Percentiles rank a stretch among this genome's conserved stretches.
These are phyloP conservation scores for Latrodectus elegans DNA, from an alignment of 2,888 invertebrate genomes.

Conservation along the genomic window DNA sequence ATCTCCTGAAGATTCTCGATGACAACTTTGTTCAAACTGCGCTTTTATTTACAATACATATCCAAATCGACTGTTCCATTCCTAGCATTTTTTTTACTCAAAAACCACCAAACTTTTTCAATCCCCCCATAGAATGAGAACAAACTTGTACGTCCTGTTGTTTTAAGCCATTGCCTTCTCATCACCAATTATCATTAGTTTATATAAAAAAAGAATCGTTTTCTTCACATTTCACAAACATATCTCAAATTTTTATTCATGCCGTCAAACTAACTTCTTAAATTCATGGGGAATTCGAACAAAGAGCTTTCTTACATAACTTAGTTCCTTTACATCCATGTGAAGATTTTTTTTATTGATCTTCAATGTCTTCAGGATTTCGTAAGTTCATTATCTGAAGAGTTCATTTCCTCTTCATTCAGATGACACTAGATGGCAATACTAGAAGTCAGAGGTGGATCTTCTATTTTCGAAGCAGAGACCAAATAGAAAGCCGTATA, in stretches of 20 bases:
- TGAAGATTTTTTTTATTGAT: background rate
- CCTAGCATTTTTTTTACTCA: background rate
- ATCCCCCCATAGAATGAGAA: background rate
- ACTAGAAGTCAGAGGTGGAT: no score
- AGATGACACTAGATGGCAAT: no score
- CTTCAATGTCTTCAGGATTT: background rate
- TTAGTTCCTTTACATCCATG: background rate
- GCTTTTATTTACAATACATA: background rate
- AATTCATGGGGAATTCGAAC: background rate
- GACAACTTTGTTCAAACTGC: background rate
- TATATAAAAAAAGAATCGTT: background rate
- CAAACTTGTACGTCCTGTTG: background rate
- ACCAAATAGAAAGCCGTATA: no score
- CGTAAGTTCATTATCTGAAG: no score
- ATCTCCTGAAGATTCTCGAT: background rate
- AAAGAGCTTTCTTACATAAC: background rate
- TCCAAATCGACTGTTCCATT: background rate
- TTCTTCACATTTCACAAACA: background rate
- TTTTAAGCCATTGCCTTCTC: background rate
- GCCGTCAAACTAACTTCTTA: background rate
- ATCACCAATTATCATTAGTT: background rate
- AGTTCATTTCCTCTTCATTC: no score
- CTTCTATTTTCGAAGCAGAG: no score
- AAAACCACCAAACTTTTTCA: background rate
- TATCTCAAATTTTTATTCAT: background rate